Base-by-base conservation (phyloP, 2,797 vertebrate species). In the Microchirus variegatus region DNA sequence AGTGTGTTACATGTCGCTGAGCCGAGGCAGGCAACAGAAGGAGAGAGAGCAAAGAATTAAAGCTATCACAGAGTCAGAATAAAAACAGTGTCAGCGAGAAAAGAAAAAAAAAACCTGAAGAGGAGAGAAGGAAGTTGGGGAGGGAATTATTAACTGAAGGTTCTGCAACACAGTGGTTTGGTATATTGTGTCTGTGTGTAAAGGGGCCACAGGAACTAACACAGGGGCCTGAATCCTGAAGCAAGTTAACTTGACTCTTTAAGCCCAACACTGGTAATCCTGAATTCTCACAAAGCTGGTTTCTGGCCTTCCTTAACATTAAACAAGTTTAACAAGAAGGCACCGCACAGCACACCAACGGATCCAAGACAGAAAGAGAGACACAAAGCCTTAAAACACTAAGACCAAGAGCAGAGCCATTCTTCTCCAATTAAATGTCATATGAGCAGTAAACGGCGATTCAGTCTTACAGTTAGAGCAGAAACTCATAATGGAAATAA, bases 11-110 rank as follows among this genome's bases (percentile, higher is more conserved):
- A 42, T 46, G 67, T 70, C 45, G 51, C 76, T 55, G 77, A 77
- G 77, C 74, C 72, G 68, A 5, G 65, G 75, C 72, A 72, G 85
- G 77, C 70, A 78, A 78, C 76, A 68, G 76, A 81, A 77, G 37
- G 12, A 45, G 60, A 70, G 36, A 40, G 51, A 64, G 53, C 42
- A 4, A 79, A 73, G 77, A 80, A 78, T 89, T 92, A 93, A 94
- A 94, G 89, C 92, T 92, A 87, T 92, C 55, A 11, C 56, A 87
- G 81, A 63, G 70, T 86, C 77, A 74, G 78, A 87, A 83, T 70
- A 82, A 80, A 86, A 84, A 88, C 63, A 77, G 71, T 53, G 70
- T 67, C 31, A 42, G 63, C 51, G 59, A 65, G 56, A 75, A 46
- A 18, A 61, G 73, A 51, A 51, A 75, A 75, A 46, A 11, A 61